Conservation (phyloP, 2,888 invertebrate genomes). For the Orthosia gothica region DNA sequence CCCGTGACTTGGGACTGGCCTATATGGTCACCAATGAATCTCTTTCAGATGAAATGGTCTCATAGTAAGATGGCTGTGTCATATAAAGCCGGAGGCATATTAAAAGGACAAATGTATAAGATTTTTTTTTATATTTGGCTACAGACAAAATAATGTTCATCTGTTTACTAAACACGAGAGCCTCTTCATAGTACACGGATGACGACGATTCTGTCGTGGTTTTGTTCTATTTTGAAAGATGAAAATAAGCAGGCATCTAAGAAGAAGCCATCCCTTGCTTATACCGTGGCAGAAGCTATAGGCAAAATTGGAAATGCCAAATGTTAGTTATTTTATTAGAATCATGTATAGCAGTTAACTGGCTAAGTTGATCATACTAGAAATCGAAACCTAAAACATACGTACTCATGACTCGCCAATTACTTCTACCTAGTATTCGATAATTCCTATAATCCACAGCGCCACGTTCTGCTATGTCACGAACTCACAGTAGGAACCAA, state of each 20-base stretch:
- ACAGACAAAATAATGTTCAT: background rate
- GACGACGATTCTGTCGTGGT: background rate
- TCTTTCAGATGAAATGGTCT: too few relatives aligned
- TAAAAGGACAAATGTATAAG: background rate
- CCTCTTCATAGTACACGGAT: too few relatives aligned
- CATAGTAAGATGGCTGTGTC: too few relatives aligned
- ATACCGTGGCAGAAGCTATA: background rate
- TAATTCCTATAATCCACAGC: background rate
- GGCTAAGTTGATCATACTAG: background rate
- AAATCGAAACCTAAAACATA: background rate
- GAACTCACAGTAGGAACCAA: conserved; percentile 15
- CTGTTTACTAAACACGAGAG: too few relatives aligned
- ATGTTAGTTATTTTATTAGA: too few relatives aligned
- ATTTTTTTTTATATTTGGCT: background rate
- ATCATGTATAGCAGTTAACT: too few relatives aligned
- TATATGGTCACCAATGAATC: too few relatives aligned
- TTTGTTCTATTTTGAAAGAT: too few relatives aligned
- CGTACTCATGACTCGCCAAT: background rate
- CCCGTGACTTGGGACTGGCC: too few relatives aligned
- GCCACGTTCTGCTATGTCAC: conserved; percentile 15
- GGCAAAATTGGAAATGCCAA: too few relatives aligned
- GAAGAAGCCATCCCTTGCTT: background rate
- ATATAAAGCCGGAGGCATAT: background rate
- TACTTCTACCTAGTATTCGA: background rate
- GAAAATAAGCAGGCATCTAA: too few relatives aligned